Base-by-base conservation (phyloP, 2,113 vertebrate species). In the Aythya baeri region DNA sequence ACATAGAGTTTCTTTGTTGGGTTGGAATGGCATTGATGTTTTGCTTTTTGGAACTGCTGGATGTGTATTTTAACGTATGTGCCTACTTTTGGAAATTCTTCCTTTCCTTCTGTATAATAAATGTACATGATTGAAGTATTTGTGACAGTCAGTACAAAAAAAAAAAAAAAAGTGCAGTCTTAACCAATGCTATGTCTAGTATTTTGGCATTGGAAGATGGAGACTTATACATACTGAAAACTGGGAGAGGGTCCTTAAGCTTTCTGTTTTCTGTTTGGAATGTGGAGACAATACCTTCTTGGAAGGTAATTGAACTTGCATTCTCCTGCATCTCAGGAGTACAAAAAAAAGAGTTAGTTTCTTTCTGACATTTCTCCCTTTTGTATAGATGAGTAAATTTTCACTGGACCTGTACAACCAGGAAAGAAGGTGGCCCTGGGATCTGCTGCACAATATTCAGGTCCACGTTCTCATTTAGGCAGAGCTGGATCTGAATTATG, bases 341-440 rank as follows among this genome's bases (percentile, higher is more conserved):
- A 88, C 8, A 81, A 65, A 89, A 78, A 82, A 78, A 89, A 79
- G 90, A 93, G 94, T 83, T 95, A 83, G 65, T 93, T 94, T 91
- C 71, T 91, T 29, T 90, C 52, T 83, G 83, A 67, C 59, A 79
- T 97, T 92, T 94, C n/a, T 93, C 10, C 50, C 55, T 95, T 91
- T 93, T 88, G 70, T 95, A 32, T 86, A 92, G 91, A 92, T 91
- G 68, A 88, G 74, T 93, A 94, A 93, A 63, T 92, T 94, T 52
- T 92, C 80, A 86, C 52, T 90, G 65, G 59, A 68, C 57, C 83
- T 41, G 41, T 82, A 85, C 34, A 83, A 85, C 75, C 49, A 82
- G 34, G 36, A 94, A 46, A 58, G 90, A 89, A 91, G 67, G 66
- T 93, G 85, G 49, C 71, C 68, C 61, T 91, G 89, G 36, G 27